phyloP scores from a whole-genome alignment of 2,888 invertebrate genomes.

The Ophion obscuratus region DNA sequence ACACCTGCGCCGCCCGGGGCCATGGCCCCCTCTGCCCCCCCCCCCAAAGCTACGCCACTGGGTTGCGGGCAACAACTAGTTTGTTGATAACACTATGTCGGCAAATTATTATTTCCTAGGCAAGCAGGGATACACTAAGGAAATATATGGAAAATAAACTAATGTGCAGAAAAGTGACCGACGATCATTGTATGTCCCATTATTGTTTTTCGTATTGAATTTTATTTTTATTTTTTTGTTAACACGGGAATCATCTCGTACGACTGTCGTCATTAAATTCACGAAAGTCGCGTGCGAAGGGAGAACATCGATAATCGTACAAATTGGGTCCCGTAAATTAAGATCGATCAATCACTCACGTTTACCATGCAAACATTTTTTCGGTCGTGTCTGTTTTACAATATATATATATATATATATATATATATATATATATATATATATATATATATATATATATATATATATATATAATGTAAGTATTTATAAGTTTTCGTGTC shows the following conservation, averaged over 20 bases:
- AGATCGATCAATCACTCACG: slow-evolving; percentile 56
- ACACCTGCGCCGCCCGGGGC: no score
- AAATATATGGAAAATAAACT: no score
- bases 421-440: slow-evolving; percentile 4
- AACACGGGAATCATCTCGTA: slow-evolving; percentile 43
- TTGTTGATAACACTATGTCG: no score
- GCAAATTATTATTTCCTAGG: no score
- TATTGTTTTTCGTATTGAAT: slow-evolving; percentile 32
- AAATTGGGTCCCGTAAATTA: slow-evolving; percentile 36
- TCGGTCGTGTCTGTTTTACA: slow-evolving; percentile 33
- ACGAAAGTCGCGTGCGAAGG: slow-evolving; percentile 3
- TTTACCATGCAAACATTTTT: slow-evolving; percentile 50
- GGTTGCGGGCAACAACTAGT: no score
- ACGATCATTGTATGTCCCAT: background rate
- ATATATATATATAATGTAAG: slow-evolving; percentile 22
- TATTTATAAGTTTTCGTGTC: slow-evolving; percentile 63
- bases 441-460: background rate
- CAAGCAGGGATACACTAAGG: no score
- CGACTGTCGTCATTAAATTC: slow-evolving; percentile 40
- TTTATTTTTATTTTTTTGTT: slow-evolving; percentile 37
- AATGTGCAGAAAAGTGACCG: background rate
- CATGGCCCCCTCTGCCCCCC: no score
- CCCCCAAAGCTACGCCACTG: no score
- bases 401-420: background rate
- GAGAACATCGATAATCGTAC: slow-evolving; percentile 35